phyloP scores from a whole-genome alignment of 1,140 invertebrate species.

The Arion vulgaris region DNA sequence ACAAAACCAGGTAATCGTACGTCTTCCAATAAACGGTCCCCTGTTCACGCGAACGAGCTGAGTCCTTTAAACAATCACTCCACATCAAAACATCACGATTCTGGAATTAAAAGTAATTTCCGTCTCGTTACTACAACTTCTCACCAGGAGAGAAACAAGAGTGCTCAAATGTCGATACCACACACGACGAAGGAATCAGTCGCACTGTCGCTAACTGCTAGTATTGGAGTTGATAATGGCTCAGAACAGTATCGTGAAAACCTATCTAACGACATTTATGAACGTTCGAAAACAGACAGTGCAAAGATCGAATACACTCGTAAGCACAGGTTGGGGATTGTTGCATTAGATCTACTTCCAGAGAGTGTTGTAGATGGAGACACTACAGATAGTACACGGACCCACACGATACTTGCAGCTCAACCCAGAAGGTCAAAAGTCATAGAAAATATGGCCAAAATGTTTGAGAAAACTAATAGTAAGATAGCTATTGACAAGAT shows the following conservation, averaged over 20 bases:
- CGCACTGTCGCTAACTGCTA: not conserved
- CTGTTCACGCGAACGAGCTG: not conserved
- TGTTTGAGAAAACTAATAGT: conserved; percentile 9
- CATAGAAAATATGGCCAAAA: conserved; percentile 22
- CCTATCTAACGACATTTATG: not conserved
- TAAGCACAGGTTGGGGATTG: conserved; percentile 21
- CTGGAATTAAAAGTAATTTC: not conserved
- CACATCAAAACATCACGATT: not conserved
- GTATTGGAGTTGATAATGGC: not conserved
- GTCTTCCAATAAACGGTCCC: not conserved
- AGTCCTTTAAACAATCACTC: not conserved
- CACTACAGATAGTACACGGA: not conserved
- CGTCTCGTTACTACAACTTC: not conserved
- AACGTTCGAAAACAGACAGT: not conserved
- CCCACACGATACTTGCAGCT: not conserved
- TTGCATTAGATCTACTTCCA: conserved; percentile 21
- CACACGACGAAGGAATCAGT: not conserved
- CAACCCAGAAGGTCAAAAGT: conserved; percentile 13
- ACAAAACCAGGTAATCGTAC: conserved; percentile 1
- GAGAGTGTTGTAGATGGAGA: conserved; percentile 27
- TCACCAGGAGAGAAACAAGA: not conserved
- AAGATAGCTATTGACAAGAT: not conserved
- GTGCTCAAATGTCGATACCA: not conserved
- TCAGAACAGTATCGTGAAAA: not conserved
- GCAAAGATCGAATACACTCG: not conserved